Percentiles rank a stretch among this genome's conserved stretches.
These are phyloP conservation scores for Siniperca undulata DNA, from an alignment of 2,797 vertebrate species.

Conservation along the genomic window DNA sequence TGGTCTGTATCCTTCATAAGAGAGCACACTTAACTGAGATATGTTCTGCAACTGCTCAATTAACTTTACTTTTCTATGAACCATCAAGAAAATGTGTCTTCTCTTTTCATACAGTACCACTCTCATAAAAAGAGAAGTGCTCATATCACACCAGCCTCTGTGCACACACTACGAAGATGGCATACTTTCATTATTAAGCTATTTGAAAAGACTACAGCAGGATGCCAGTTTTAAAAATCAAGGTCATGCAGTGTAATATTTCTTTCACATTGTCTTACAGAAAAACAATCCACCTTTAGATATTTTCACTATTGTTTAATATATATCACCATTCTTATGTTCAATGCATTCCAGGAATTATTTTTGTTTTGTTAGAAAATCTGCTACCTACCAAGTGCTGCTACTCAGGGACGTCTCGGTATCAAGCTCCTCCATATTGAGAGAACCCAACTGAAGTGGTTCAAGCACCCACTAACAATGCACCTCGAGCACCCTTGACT, in stretches of 20 bases:
- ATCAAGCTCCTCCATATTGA: slow-evolving; percentile 1
- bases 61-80: neutral
- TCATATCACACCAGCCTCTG: neutral
- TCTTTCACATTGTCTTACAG: neutral
- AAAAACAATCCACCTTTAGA: neutral
- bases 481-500: neutral
- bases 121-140: neutral
- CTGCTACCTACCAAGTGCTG: slow-evolving; percentile 11
- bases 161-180: neutral
- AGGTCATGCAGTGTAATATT: neutral
- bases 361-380: neutral
- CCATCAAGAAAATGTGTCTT: neutral
- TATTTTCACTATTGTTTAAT: too few relatives aligned
- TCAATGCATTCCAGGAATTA: neutral
- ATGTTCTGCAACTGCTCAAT: neutral
- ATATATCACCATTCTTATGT: neutral
- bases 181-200: neutral
- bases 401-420: neutral
- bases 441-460: neutral
- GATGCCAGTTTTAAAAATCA: neutral
- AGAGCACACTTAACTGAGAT: too few relatives aligned
- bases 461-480: neutral
- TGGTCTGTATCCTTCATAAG: neutral
- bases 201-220: slow-evolving; percentile 2
- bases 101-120: neutral